Evolutionary conservation across 2,113 vertebrate species (phyloP).

Genomic region (Scortum barcoo): DNA sequence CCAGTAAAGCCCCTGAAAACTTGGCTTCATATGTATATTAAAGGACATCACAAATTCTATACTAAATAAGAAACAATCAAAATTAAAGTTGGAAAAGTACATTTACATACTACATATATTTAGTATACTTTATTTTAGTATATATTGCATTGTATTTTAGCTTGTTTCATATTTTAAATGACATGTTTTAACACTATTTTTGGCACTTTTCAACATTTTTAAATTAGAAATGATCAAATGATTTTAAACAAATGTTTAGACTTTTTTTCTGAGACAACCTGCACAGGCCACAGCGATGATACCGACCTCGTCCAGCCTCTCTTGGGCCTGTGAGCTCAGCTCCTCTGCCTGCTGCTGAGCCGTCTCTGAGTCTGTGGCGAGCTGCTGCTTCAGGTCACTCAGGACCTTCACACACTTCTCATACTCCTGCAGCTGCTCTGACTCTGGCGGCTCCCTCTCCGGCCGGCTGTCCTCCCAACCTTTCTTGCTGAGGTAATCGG

Average conservation of each 20-base stretch:
- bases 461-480: conserved; percentile 32
- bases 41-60: background rate
- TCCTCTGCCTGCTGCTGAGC: conserved; percentile 67
- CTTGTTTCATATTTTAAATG: background rate
- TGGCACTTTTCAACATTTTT: background rate
- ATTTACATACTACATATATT: no score
- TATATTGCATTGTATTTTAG: background rate
- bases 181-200: background rate
- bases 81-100: background rate
- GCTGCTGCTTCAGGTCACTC: conserved; percentile 73
- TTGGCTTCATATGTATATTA: background rate
- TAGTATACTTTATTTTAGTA: no score
- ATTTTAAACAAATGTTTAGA: background rate
- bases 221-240: background rate
- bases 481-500: conserved; percentile 75
- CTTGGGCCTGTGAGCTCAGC: conserved; percentile 59
- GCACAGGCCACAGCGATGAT: background rate
- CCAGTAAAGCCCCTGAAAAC: background rate
- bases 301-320: conserved; percentile 73
- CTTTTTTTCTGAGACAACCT: background rate
- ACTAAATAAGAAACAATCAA: background rate
- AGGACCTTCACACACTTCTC: conserved; percentile 69
- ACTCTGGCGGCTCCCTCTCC: conserved; percentile 38
- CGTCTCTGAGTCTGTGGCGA: conserved; percentile 13
- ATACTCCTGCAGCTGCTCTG: conserved; percentile 78